Evolutionary conservation across 30 jellyfish, hydroid and myxozoan species (phyloP).

Genomic region (Chrysaora quinquecirrha): DNA sequence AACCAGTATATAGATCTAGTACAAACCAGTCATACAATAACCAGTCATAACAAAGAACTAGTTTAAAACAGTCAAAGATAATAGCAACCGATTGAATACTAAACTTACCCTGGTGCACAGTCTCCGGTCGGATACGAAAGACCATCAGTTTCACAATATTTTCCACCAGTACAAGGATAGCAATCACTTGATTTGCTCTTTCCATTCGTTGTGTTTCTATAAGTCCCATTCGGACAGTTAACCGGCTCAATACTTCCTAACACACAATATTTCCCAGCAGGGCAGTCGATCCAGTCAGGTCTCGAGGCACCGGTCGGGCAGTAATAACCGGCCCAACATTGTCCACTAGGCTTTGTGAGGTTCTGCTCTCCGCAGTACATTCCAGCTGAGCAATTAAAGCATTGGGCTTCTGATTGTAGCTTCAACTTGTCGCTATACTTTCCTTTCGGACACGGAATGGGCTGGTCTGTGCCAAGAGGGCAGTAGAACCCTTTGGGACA

Average conservation of each 20-base stretch:
- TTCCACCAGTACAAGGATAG: slow-evolving; percentile 96
- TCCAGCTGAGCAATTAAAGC: slow-evolving; percentile 93
- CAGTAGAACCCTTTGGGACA: slow-evolving; percentile 98
- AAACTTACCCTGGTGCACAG: slow-evolving; percentile 93
- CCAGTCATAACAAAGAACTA: no score
- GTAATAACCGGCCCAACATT: slow-evolving; percentile 97
- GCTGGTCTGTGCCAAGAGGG: slow-evolving; percentile 90
- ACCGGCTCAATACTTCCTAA: slow-evolving; percentile 62
- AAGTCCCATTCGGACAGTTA: slow-evolving; percentile 90
- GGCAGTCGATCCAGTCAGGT: slow-evolving; percentile 86
- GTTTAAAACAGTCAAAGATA: no score
- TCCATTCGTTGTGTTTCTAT: slow-evolving; percentile 89
- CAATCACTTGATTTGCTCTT: slow-evolving; percentile 73
- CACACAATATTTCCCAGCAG: slow-evolving; percentile 88
- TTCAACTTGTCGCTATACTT: slow-evolving; percentile 80
- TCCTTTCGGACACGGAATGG: slow-evolving; percentile 96
- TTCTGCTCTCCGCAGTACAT: slow-evolving; percentile 80
- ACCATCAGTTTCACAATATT: slow-evolving; percentile 88
- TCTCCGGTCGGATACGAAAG: slow-evolving; percentile 87
- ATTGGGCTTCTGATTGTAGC: slow-evolving; percentile 73
- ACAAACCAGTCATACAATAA: no score
- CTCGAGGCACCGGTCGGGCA: slow-evolving; percentile 88
- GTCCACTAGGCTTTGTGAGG: slow-evolving; percentile 84
- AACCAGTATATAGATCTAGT: no score
- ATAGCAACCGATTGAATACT: no score